phyloP scores from a whole-genome alignment of 1,140 invertebrate species.

The Sycobia sp. region DNA sequence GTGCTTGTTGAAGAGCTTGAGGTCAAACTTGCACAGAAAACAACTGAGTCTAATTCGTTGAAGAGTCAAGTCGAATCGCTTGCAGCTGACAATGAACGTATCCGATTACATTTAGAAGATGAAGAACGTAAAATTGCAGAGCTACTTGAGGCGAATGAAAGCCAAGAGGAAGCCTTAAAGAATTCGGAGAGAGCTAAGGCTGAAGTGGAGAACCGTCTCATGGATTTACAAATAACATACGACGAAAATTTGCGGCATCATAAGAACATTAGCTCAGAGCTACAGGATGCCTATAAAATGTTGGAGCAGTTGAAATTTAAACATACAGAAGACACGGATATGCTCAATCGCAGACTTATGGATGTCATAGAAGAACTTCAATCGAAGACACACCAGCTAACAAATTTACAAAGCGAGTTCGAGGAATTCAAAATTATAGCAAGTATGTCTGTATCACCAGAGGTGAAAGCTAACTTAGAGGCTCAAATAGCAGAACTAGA shows the following conservation, averaged over 20 bases:
- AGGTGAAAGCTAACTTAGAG: slow-evolving; percentile 41
- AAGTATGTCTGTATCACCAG: slow-evolving; percentile 39
- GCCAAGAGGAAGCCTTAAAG: slow-evolving; percentile 45
- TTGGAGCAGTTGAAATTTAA: slow-evolving; percentile 60
- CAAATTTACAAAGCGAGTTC: slow-evolving; percentile 42
- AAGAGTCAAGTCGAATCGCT: slow-evolving; percentile 43
- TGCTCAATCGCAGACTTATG: slow-evolving; percentile 45
- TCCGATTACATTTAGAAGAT: slow-evolving; percentile 39
- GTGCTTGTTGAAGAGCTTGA: slow-evolving; percentile 50
- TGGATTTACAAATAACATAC: slow-evolving; percentile 43
- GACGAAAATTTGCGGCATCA: slow-evolving; percentile 51
- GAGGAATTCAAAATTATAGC: too few species aligned
- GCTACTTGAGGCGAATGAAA: slow-evolving; percentile 25
- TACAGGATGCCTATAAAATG: slow-evolving; percentile 52
- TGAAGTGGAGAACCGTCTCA: slow-evolving; percentile 54
- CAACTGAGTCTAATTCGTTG: slow-evolving; percentile 44
- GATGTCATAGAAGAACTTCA: slow-evolving; percentile 46
- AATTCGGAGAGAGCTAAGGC: slow-evolving; percentile 42
- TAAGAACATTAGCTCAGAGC: slow-evolving; percentile 55
- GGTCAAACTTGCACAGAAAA: slow-evolving; percentile 48
- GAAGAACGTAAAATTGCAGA: slow-evolving; percentile 40
- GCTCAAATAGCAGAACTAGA: slow-evolving; percentile 46
- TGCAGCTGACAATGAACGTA: slow-evolving; percentile 40
- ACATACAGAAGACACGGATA: slow-evolving; percentile 45
- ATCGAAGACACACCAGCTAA: slow-evolving; percentile 40